Base-by-base conservation (phyloP, 2,888 invertebrate genomes). In the Chrysolina americana region DNA sequence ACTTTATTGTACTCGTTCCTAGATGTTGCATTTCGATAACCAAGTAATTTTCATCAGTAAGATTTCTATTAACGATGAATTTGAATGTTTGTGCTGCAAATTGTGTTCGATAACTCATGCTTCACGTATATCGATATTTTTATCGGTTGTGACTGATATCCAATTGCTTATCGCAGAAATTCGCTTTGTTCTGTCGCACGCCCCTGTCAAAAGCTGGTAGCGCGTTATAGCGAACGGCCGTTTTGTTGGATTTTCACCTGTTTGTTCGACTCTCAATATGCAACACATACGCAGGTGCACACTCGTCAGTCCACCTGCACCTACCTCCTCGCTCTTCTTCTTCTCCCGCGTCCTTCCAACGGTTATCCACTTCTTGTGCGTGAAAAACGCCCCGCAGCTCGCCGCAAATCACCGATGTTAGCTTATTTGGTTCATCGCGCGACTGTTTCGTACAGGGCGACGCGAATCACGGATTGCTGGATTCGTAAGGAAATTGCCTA, bases 181-280 rank as follows among this genome's bases (percentile, higher is more conserved):
- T 53, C 10, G 53, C 21, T 13, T 13, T 13, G 23, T 56, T 59
- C 59, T 23, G 9, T 1, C n/a, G 59, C 36, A 59, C 59, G 59
- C 59, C 59, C n/a, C 59, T 59, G 59, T 10, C 13, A n/a, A 36
- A 59, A 59, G 59, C 64, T 53, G 53, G 41, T 21, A 47, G 48
- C 63, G 50, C 63, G 62, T 68, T 44, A 36, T 64, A 62, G 21
- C n/a, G n/a, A n/a, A n/a, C 65, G 66, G 68, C 69, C 70, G 62
- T 76, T 73, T 73, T 36, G 59, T 53, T 70, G 63, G 65, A 70
- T 72, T 75, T 70, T 70, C 70, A 76, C 72, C 73, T 73, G 73
- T 76, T 53, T 53, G 62, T 63, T 50, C 48, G 70, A 41, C 62
- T 41, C 63, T 48, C 48, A 44, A 68, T 68, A 65, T 68, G 66